Conservation (phyloP, 2,113 vertebrate genomes). For the western clawed frog (Xenopus tropicalis) region DNA sequence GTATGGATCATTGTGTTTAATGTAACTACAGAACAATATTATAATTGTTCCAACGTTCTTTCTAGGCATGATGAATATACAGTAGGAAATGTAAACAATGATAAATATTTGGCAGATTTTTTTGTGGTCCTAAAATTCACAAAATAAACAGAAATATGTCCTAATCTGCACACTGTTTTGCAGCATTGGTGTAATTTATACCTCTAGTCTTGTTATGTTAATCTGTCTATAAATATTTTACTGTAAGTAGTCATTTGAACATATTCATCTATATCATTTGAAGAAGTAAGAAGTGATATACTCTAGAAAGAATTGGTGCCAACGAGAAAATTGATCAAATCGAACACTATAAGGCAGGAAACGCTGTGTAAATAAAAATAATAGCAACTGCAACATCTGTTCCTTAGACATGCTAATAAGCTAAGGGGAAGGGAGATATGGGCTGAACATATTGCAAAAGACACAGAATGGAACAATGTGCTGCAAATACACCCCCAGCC, state of each 20-base stretch:
- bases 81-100: conserved; percentile 5
- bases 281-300: background rate
- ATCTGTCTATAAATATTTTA: background rate
- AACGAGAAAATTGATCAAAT: background rate
- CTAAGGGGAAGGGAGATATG: background rate
- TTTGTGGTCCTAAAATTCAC: too few species aligned
- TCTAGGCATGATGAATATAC: conserved; percentile 8
- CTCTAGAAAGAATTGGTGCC: background rate
- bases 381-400: background rate
- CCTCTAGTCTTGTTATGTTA: too few species aligned
- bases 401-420: conserved; percentile 2
- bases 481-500: too few species aligned
- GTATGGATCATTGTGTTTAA: conserved; percentile 10
- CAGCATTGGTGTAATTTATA: too few species aligned
- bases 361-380: background rate
- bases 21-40: conserved; percentile 12
- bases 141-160: too few species aligned
- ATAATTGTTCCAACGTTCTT: conserved; percentile 11
- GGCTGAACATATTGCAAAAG: background rate
- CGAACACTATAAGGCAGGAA: background rate
- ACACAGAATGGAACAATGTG: background rate
- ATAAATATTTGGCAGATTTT: too few species aligned
- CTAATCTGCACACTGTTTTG: too few species aligned
- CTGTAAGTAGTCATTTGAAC: background rate
- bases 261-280: background rate